These are phyloP conservation scores for Labeo rohita DNA, from an alignment of 2,113 vertebrate genomes.

Conservation along the genomic window DNA sequence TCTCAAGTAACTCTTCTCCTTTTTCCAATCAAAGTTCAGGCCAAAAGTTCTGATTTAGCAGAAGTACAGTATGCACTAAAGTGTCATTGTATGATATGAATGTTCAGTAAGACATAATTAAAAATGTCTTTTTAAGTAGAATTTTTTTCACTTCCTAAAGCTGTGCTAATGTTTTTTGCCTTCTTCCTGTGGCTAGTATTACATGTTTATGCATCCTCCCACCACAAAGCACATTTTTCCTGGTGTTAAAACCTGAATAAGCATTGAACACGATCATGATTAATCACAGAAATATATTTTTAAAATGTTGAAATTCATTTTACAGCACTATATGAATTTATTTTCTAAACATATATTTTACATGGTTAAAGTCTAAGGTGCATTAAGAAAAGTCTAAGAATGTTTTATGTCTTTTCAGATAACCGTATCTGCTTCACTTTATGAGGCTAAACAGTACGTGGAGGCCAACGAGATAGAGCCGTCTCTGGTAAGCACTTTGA, in stretches of 20 bases:
- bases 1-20: conserved; percentile 12
- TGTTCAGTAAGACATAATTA: neutral
- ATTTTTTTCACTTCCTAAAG: neutral
- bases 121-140: neutral
- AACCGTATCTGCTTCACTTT: conserved; percentile 84
- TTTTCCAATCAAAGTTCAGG: conserved; percentile 15
- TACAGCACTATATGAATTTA: neutral
- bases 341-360: neutral
- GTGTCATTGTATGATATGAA: neutral
- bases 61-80: neutral
- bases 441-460: conserved; percentile 89
- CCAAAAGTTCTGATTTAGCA: neutral
- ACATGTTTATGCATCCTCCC: neutral
- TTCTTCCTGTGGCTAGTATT: neutral
- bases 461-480: conserved; percentile 91
- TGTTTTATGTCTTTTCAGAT: conserved; percentile 72
- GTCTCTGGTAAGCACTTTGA: conserved; percentile 76
- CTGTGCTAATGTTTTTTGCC: neutral
- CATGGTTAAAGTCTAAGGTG: neutral
- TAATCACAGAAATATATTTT: neutral
- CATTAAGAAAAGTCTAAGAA: neutral
- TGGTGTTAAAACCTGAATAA: neutral
- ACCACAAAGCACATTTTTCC: neutral
- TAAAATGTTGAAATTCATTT: neutral
- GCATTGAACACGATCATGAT: neutral